These are phyloP conservation scores for Lycorma delicatula DNA, from an alignment of 1,140 invertebrate species.

Conservation along the genomic window DNA sequence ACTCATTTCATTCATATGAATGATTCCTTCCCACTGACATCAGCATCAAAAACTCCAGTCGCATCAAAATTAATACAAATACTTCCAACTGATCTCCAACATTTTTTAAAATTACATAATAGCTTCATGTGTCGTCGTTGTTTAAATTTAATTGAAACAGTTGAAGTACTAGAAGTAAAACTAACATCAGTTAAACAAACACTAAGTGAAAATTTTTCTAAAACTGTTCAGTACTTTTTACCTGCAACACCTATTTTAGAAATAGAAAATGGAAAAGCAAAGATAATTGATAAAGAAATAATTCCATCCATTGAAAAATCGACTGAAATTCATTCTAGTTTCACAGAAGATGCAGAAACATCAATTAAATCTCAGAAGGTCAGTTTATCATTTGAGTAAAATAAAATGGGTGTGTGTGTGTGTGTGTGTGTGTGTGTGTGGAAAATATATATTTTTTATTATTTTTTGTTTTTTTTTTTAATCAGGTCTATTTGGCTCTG, in stretches of 20 bases:
- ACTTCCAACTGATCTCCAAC: constrained; percentile 9
- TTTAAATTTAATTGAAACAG: constrained; percentile 13
- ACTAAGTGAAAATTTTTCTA: constrained; percentile 5
- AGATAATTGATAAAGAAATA: background rate
- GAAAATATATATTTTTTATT: too few relatives aligned
- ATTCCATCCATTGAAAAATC: background rate
- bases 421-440: too few relatives aligned
- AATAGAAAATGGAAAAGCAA: background rate
- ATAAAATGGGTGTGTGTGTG: too few relatives aligned
- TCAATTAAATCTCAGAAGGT: too few relatives aligned
- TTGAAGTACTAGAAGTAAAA: constrained; percentile 16
- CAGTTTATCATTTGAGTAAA: too few relatives aligned
- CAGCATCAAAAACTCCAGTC: constrained; percentile 8
- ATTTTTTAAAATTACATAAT: constrained; percentile 11
- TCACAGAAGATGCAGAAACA: too few relatives aligned
- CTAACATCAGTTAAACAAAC: constrained; percentile 11
- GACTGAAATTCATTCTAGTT: too few relatives aligned
- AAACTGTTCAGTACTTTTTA: constrained; percentile 10
- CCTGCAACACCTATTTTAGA: background rate
- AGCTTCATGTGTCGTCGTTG: constrained; percentile 16
- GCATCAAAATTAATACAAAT: constrained; percentile 13
- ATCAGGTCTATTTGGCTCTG: too few relatives aligned
- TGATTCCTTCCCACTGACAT: constrained; percentile 13
- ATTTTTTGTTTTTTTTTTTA: too few relatives aligned
- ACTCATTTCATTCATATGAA: constrained; percentile 18